Evolutionary conservation across 2,797 vertebrate genomes (phyloP).

Genomic region (Anisognathus igniventris): DNA sequence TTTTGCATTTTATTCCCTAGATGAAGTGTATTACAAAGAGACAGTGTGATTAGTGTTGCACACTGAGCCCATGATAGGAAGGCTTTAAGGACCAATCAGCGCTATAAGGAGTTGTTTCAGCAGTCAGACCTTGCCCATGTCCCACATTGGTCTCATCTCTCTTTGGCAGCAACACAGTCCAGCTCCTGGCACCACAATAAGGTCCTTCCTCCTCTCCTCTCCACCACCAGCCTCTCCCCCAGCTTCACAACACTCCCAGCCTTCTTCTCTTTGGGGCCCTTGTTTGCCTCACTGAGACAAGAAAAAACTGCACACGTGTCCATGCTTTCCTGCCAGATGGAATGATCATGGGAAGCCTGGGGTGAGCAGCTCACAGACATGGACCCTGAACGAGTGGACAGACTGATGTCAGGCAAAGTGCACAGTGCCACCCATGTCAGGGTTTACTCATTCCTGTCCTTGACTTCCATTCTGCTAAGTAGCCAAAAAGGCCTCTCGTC

Average conservation of each 20-base stretch:
- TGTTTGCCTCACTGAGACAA: background rate
- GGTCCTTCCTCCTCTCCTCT: background rate
- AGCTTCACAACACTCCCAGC: fast-evolving
- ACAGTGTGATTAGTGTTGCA: no score
- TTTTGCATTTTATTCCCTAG: background rate
- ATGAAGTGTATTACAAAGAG: background rate
- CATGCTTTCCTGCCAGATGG: background rate
- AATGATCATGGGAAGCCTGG: fast-evolving
- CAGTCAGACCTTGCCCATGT: background rate
- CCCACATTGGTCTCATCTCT: fast-evolving
- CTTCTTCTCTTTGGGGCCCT: background rate
- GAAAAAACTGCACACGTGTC: fast-evolving
- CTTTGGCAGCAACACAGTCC: background rate
- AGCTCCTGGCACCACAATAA: background rate
- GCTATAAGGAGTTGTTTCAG: fast-evolving
- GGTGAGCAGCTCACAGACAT: background rate
- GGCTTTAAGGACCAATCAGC: background rate
- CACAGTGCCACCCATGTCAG: fast-evolving
- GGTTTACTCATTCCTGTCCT: background rate
- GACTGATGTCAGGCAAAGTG: background rate
- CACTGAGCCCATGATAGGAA: background rate
- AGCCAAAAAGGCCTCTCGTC: background rate
- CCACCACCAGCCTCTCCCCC: background rate
- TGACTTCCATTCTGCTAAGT: background rate
- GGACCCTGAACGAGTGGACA: background rate